Evolutionary conservation across 2,113 vertebrate species (phyloP).

Genomic region (Pongo abelii): DNA sequence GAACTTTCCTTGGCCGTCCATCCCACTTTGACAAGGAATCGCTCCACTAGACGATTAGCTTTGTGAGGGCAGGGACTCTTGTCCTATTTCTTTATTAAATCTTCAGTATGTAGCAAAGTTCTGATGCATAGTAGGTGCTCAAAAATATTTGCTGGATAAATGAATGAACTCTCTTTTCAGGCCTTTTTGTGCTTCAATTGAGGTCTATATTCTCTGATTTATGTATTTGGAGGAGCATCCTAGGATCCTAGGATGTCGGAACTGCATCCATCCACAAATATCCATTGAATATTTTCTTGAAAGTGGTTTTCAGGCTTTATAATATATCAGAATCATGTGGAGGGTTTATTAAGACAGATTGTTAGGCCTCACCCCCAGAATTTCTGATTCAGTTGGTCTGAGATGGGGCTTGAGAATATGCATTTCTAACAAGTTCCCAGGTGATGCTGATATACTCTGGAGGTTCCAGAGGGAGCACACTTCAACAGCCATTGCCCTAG

Average conservation of each 20-base stretch:
- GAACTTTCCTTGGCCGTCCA: neutral
- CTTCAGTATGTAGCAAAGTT: neutral
- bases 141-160: neutral
- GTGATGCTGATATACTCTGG: neutral
- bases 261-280: neutral
- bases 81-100: neutral
- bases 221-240: neutral
- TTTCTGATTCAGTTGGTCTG: neutral
- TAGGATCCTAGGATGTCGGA: neutral
- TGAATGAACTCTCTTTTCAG: neutral
- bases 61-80: neutral
- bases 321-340: neutral
- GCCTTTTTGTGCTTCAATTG: neutral
- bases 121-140: neutral
- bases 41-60: neutral
- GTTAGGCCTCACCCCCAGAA: neutral
- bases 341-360: conserved; percentile 17
- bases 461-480: neutral
- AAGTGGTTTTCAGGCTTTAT: neutral
- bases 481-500: neutral
- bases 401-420: neutral
- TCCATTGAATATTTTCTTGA: neutral
- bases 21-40: neutral
- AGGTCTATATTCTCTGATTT: neutral
- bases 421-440: conserved; percentile 6